Base-by-base conservation (phyloP, 2,113 vertebrate species). In the Macquaria ambigua region DNA sequence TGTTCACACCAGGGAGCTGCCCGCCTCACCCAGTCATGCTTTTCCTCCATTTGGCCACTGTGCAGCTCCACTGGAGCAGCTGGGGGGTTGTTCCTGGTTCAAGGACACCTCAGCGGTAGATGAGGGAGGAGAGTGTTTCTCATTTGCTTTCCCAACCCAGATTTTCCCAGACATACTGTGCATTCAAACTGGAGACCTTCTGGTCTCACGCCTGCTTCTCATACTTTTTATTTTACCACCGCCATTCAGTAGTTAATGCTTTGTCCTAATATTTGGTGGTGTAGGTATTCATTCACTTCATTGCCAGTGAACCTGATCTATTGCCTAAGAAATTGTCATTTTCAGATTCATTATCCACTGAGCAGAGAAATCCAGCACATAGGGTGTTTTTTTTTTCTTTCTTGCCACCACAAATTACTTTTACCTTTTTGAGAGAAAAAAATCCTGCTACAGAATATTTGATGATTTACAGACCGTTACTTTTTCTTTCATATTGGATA, bases 21-120 rank as follows among this genome's bases (percentile, higher is more conserved):
- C 79, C 61, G 46, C 67, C 28, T 85, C 79, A 73, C 66, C 86
- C 25, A 66, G 62, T 81, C 80, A 79, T 77, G 79, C 86, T 76
- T 77, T 67, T 52, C 62, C 74, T 81, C 58, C 80, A 79, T 88
- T 82, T 87, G 84, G 80, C 78, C 79, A 68, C 55, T 74, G 87
- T 84, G 84, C 84, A 85, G 86, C 89, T 86, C 87, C 82, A 74
- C 52, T 87, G 82, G 84, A 94, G 87, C 90, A 86, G 90, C 79
- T 86, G 81, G 58, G 66, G 87, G 82, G 74, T 85, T 76, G 85
- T 69, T 86, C 70, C 80, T 63, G 85, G 85, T 92, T 92, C 92
- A 93, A 93, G 93, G 91, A 89, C 91, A 83, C 77, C 75, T 87
- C 74, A 64, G 74, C 66, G 34, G 71, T 85, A 67, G 80, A 82